Percentiles rank a stretch among this genome's conserved stretches.
phyloP scores from a whole-genome alignment of 2,888 invertebrate genomes.

The Eustalomyia histrio region DNA sequence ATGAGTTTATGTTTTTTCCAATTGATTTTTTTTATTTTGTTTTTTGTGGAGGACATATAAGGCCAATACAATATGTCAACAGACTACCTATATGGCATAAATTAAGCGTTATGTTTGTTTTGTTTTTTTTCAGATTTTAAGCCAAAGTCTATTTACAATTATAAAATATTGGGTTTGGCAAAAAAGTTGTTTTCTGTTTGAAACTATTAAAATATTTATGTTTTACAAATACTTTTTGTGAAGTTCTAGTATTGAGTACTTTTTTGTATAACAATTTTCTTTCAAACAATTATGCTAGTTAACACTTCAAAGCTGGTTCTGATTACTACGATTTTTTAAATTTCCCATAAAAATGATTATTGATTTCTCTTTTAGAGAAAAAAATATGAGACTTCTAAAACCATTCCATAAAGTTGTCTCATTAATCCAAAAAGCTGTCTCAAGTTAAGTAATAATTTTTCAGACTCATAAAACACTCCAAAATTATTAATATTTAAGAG shows the following conservation, averaged over 20 bases:
- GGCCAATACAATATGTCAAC: slow-evolving; percentile 49
- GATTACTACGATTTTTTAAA: too few relatives aligned
- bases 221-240: background rate
- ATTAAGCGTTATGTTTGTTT: background rate
- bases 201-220: background rate
- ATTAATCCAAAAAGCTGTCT: too few relatives aligned
- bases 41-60: slow-evolving; percentile 39
- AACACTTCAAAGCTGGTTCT: too few relatives aligned
- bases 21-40: slow-evolving; percentile 22
- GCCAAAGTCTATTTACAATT: slow-evolving; percentile 10
- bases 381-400: too few relatives aligned
- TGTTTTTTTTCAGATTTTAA: background rate
- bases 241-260: background rate
- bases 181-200: slow-evolving; percentile 1
- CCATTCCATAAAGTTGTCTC: too few relatives aligned
- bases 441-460: too few relatives aligned
- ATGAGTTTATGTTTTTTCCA: slow-evolving; percentile 34
- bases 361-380: too few relatives aligned
- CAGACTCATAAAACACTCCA: too few relatives aligned
- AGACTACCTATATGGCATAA: background rate
- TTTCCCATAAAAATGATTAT: too few relatives aligned
- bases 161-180: slow-evolving; percentile 33
- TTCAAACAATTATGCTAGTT: too few relatives aligned
- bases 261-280: too few relatives aligned
- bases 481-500: too few relatives aligned